Conservation (phyloP, 2,113 vertebrate genomes). For the Laticauda colubrina region DNA sequence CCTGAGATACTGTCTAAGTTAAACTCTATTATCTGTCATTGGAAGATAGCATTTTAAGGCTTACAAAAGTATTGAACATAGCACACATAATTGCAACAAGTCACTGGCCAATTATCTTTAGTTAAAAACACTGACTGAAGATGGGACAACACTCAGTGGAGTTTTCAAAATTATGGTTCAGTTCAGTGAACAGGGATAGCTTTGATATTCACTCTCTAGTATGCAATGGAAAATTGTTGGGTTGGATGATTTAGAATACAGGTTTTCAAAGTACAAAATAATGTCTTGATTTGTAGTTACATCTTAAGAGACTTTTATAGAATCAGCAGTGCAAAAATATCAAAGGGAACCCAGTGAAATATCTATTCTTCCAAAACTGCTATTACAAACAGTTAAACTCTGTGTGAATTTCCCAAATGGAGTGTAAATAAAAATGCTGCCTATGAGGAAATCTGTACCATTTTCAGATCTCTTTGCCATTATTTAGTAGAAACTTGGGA, state of each 20-base stretch:
- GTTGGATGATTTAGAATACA: constrained; percentile 37
- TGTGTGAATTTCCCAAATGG: constrained; percentile 58
- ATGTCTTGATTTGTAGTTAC: constrained; percentile 46
- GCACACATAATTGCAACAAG: constrained; percentile 27
- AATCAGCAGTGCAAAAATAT: constrained; percentile 37
- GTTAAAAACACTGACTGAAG: constrained; percentile 34
- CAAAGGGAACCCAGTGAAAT: constrained; percentile 33
- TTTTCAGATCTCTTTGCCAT: constrained; percentile 25
- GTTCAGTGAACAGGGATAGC: background rate
- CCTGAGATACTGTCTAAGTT: background rate
- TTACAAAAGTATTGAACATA: background rate
- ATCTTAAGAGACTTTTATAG: constrained; percentile 42
- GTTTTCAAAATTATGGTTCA: constrained; percentile 31
- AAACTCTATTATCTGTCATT: constrained; percentile 30
- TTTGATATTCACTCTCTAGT: background rate
- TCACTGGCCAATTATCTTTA: constrained; percentile 41
- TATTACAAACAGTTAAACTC: constrained; percentile 60
- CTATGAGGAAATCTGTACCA: constrained; percentile 42
- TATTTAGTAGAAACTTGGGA: constrained; percentile 2
- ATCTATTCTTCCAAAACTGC: constrained; percentile 37
- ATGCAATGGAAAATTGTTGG: constrained; percentile 29
- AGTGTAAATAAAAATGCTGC: constrained; percentile 59
- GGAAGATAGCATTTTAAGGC: background rate
- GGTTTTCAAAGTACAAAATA: constrained; percentile 36
- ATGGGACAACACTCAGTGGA: constrained; percentile 16